phyloP scores from a whole-genome alignment of 2,888 invertebrate species.

The Drosophila sordidula region DNA sequence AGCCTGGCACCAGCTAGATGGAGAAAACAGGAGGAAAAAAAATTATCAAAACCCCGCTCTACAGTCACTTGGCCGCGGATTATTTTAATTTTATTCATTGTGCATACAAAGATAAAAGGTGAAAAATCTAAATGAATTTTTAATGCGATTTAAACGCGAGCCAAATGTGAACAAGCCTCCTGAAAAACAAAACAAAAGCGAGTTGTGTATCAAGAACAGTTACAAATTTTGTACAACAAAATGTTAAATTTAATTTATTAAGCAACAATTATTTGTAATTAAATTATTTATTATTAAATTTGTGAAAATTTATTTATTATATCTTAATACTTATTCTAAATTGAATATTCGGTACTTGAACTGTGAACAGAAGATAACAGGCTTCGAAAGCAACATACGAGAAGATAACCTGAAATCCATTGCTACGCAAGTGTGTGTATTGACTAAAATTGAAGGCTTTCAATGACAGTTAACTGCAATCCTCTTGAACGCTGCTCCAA shows the following conservation, averaged over 20 bases:
- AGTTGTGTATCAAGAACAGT: conserved; percentile 11
- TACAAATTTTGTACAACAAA: background rate
- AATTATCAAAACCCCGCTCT: conserved; percentile 59
- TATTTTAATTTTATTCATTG: conserved; percentile 78
- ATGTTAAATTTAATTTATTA: background rate
- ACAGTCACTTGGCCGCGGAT: conserved; percentile 61
- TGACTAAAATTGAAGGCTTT: background rate
- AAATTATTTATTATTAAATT: too few relatives aligned
- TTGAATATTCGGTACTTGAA: too few relatives aligned
- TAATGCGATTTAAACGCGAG: conserved; percentile 62
- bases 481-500: conserved; percentile 14
- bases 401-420: background rate
- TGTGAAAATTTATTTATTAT: background rate
- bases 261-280: too few relatives aligned
- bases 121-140: conserved; percentile 75
- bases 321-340: background rate
- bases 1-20: conserved; percentile 23
- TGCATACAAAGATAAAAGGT: conserved; percentile 75
- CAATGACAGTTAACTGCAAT: conserved; percentile 4
- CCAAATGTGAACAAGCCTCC: conserved; percentile 17
- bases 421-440: background rate
- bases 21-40: conserved; percentile 17
- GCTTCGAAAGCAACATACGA: background rate
- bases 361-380: too few relatives aligned
- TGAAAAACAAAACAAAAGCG: conserved; percentile 9